Conservation (phyloP, 1,140 invertebrate genomes). For the Coenobita brevimanus region DNA sequence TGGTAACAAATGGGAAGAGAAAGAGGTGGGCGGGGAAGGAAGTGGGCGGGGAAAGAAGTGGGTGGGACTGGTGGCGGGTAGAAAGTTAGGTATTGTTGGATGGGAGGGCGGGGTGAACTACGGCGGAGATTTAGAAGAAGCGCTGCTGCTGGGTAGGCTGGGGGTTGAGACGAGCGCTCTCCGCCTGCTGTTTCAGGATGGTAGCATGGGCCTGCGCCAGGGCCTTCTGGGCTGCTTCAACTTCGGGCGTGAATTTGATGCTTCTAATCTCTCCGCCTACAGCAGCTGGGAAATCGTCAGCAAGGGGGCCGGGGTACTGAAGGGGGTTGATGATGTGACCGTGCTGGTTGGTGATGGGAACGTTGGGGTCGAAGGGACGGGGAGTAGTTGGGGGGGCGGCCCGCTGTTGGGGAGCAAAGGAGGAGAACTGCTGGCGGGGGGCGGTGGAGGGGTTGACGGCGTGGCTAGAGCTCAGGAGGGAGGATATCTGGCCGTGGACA, state of each 20-base stretch:
- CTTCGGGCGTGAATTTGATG: constrained; percentile 45
- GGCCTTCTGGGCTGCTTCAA: constrained; percentile 42
- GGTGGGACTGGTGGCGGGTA: too few species aligned
- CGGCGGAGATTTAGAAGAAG: too few species aligned
- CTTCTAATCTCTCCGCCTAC: constrained; percentile 32
- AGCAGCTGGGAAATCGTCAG: constrained; percentile 34
- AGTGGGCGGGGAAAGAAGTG: too few species aligned
- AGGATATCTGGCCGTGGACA: too few species aligned
- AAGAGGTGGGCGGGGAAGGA: too few species aligned
- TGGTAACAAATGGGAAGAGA: too few species aligned
- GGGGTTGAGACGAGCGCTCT: background rate
- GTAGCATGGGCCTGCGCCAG: constrained; percentile 54
- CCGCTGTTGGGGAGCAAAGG: background rate
- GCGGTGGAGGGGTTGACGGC: too few species aligned
- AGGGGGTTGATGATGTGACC: constrained; percentile 61
- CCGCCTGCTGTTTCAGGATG: constrained; percentile 56
- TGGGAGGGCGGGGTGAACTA: too few species aligned
- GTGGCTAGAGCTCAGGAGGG: too few species aligned
- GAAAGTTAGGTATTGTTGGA: too few species aligned
- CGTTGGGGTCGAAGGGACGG: constrained; percentile 9
- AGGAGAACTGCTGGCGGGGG: background rate
- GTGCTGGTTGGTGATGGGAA: constrained; percentile 41
- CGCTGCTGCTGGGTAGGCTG: too few species aligned
- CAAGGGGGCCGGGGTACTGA: constrained; percentile 54
- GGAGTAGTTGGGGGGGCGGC: background rate